Base-by-base conservation (phyloP, 2,113 vertebrate species). In the Ciconia stormi region DNA sequence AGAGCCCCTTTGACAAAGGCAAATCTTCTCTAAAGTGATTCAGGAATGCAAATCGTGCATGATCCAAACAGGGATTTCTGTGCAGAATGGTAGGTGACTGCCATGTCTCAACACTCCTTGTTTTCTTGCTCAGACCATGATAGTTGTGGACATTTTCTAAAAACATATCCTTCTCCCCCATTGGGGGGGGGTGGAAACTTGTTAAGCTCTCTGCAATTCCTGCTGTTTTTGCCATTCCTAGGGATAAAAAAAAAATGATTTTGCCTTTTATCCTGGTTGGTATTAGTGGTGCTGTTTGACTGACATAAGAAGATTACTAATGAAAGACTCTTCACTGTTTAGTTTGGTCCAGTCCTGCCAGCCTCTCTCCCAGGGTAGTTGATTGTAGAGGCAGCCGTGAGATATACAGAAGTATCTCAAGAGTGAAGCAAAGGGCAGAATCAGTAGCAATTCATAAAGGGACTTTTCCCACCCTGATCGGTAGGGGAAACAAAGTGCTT, bases 301-400 rank as follows among this genome's bases (percentile, higher is more conserved):
- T 93, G 83, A 49, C 6, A 6, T 82, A 61, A 94, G 90, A 67
- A 53, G 91, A 82, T 96, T 97, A 82, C 42, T 93, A 80, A 59
- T 79, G 16, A 87, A 91, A 84, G 81, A 32, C 59, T 65, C 63
- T 36, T 71, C 56, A 11, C 67, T 94, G 62, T 82, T 63, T 3
- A 16, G 73, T 67, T 83, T 38, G 34, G 50, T 80, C 30, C 53
- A 7, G 85, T 66, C 53, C 70, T 95, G 89, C 90, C 42, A 66
- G 2, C 23, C 40, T 56, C 50, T 61, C 46, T 66, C 20, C 21
- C 38, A 14, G 93, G 44, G 50, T 7, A 58, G 42, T 1, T 32
- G 72, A 13, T 62, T 55, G 85, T 44, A 42, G 87, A 38, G 84
- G 82, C 73, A 80, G 85, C 50, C 7, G 1, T 32, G 59, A 92